Conservation (phyloP, 2,888 invertebrate species). For the Dryococelus australis region DNA sequence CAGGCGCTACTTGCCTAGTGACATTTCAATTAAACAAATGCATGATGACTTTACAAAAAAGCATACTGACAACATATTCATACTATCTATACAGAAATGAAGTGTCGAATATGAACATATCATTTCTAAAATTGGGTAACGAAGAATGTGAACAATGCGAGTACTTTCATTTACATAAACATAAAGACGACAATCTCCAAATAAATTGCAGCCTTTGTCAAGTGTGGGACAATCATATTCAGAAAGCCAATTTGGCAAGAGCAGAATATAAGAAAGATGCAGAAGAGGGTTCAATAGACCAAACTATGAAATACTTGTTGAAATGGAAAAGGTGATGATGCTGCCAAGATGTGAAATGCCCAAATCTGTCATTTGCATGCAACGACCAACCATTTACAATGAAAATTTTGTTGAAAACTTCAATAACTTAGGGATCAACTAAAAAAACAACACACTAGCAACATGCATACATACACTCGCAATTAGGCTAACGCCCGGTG, state of each 20-base stretch:
- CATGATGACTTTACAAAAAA: background rate
- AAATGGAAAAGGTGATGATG: background rate
- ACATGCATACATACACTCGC: no score
- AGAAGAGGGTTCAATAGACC: background rate
- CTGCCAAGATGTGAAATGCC: background rate
- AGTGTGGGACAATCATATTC: background rate
- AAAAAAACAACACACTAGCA: no score
- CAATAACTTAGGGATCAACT: no score
- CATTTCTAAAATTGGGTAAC: conserved; percentile 21
- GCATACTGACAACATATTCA: background rate
- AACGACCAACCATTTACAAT: background rate
- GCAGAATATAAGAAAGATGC: background rate
- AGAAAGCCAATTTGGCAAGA: background rate
- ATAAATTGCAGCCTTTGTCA: background rate
- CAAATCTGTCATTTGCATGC: background rate
- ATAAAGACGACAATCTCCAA: background rate
- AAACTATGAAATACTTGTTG: background rate
- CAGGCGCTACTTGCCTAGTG: background rate
- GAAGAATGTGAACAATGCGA: conserved; percentile 26
- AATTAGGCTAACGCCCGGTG: no score
- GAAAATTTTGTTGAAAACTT: background rate
- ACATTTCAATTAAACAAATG: conserved; percentile 16
- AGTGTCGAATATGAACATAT: conserved; percentile 21
- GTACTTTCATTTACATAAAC: conserved; percentile 19
- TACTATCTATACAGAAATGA: conserved; percentile 22